Evolutionary conservation across 2,797 vertebrate genomes (phyloP).

Genomic region (Pseudochaenichthys georgianus): DNA sequence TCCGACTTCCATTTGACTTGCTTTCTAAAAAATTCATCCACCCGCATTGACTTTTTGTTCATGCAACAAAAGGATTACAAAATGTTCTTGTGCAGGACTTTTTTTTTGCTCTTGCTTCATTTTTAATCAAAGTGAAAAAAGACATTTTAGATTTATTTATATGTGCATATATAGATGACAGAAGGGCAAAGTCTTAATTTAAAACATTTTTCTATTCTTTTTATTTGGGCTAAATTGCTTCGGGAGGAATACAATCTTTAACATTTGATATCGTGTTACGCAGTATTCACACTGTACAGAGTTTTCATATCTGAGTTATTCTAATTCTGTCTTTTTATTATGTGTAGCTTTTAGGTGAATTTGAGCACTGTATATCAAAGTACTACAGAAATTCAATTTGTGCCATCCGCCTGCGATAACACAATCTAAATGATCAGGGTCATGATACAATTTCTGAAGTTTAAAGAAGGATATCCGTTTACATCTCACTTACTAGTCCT

Average conservation of each 20-base stretch:
- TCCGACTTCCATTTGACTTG: slow-evolving; percentile 26
- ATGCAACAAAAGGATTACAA: slow-evolving; percentile 69
- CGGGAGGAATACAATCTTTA: slow-evolving; percentile 42
- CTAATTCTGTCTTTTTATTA: slow-evolving; percentile 38
- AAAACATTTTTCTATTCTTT: slow-evolving; percentile 47
- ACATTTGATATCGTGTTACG: slow-evolving; percentile 50
- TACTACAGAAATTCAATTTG: slow-evolving; percentile 11
- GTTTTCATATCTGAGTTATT: slow-evolving; percentile 33
- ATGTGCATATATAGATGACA: slow-evolving; percentile 64
- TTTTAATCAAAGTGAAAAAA: slow-evolving; percentile 72
- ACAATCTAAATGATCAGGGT: slow-evolving; percentile 16
- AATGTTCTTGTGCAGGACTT: slow-evolving; percentile 52
- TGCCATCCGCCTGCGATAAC: slow-evolving; percentile 10
- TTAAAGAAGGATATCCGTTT: slow-evolving; percentile 51
- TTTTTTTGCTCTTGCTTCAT: slow-evolving; percentile 58
- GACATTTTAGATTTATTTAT: slow-evolving; percentile 55
- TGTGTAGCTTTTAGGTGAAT: slow-evolving; percentile 36
- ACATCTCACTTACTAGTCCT: slow-evolving; percentile 58
- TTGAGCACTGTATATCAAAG: slow-evolving; percentile 19
- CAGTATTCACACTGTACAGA: slow-evolving; percentile 35
- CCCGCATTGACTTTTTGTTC: slow-evolving; percentile 43
- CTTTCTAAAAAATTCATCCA: slow-evolving; percentile 43
- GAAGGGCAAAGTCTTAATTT: slow-evolving; percentile 59
- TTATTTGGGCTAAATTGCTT: slow-evolving; percentile 65
- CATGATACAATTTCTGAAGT: slow-evolving; percentile 27